Conservation (phyloP, 2,888 invertebrate genomes). For the Furcula furcula region DNA sequence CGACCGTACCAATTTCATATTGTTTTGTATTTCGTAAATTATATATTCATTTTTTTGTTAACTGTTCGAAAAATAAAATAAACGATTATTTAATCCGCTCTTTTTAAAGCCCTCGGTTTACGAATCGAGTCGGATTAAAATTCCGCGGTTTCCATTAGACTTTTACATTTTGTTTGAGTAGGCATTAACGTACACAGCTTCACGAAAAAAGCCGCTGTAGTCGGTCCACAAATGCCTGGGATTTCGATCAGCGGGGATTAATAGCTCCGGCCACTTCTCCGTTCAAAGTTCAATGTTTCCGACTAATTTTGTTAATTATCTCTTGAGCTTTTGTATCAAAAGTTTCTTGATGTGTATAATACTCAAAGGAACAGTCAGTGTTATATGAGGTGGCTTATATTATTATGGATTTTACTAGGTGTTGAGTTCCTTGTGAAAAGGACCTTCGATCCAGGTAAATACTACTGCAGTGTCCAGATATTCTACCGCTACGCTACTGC, state of each 20-base stretch:
- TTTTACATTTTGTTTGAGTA: conserved; percentile 35
- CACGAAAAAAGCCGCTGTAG: no score
- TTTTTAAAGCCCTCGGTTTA: background rate
- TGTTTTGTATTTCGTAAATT: no score
- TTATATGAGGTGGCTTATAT: no score
- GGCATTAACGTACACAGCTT: conserved; percentile 29
- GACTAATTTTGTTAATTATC: background rate
- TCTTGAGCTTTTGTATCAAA: background rate
- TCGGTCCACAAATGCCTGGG: background rate
- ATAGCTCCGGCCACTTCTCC: background rate
- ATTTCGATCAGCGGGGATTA: conserved; percentile 18
- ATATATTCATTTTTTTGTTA: no score
- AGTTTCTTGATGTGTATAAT: background rate
- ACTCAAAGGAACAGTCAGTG: background rate
- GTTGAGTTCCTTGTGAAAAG: no score
- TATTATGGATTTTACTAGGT: no score
- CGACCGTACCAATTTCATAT: no score
- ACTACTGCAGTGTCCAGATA: no score
- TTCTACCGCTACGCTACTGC: no score
- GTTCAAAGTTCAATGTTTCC: background rate
- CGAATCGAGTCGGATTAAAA: conserved; percentile 34
- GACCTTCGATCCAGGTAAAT: no score
- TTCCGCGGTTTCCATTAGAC: conserved; percentile 40
- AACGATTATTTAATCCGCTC: no score
- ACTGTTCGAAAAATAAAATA: no score